These are phyloP conservation scores for Bombus balteatus DNA, from an alignment of 1,140 invertebrate genomes.

Conservation along the genomic window DNA sequence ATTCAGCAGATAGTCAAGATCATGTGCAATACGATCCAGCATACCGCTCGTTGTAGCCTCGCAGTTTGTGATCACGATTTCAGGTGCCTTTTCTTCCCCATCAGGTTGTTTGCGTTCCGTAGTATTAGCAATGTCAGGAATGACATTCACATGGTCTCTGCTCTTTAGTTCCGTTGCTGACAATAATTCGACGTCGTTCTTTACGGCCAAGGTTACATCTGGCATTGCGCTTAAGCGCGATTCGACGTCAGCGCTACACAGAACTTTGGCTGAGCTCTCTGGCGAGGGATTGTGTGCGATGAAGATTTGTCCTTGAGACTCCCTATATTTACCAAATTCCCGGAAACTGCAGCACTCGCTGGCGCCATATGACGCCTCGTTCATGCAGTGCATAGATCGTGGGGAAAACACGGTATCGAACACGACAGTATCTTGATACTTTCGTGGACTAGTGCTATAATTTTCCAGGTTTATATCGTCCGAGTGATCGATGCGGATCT, in stretches of 20 bases:
- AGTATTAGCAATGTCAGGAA: conserved; percentile 81
- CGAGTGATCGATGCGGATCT: conserved; percentile 75
- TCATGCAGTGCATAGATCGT: conserved; percentile 37
- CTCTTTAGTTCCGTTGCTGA: conserved; percentile 45
- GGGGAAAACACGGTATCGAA: conserved; percentile 53
- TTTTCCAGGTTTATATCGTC: conserved; percentile 79
- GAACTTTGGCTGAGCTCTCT: conserved; percentile 71
- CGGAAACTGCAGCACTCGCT: conserved; percentile 64
- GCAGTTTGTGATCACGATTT: conserved; percentile 70
- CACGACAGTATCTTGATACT: conserved; percentile 73
- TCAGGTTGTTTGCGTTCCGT: conserved; percentile 79
- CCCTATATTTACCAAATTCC: conserved; percentile 58
- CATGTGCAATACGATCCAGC: conserved; percentile 88
- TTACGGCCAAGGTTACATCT: conserved; percentile 79
- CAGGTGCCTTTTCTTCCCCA: conserved; percentile 78
- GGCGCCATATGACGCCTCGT: conserved; percentile 51
- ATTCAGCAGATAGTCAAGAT: conserved; percentile 89
- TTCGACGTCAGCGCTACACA: conserved; percentile 78
- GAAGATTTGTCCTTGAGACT: conserved; percentile 38
- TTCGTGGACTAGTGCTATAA: conserved; percentile 78
- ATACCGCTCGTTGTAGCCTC: conserved; percentile 82
- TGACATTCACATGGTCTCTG: conserved; percentile 68
- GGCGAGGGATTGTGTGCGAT: conserved; percentile 38
- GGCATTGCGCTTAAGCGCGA: conserved; percentile 77
- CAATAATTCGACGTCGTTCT: conserved; percentile 63